Evolutionary conservation across 1,140 invertebrate species (phyloP), one percentile per base, ranked within the genome.

Genomic region (Himalopsyche phryganea): DNA sequence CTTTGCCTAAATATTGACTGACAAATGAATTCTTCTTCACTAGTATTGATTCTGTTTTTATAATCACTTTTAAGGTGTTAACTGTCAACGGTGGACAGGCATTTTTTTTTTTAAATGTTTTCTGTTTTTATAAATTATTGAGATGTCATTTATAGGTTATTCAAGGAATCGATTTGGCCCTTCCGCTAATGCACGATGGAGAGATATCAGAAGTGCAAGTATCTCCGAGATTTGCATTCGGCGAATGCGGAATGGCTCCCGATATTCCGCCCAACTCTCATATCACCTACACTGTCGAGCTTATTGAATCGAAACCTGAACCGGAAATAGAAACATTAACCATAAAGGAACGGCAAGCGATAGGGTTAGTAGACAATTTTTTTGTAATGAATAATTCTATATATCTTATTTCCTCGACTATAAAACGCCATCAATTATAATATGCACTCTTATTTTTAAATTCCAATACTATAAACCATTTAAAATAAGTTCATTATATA

Each of bases 131-230:
- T n/a, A n/a, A n/a, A n/a, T n/a, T n/a, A n/a, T n/a, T n/a, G n/a
- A n/a, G n/a, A n/a, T n/a, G n/a, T n/a, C n/a, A n/a, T n/a, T n/a
- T n/a, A 49, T 44, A 79, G 77, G 75, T 83, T 0, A 75, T 85
- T 45, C 78, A 87, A 81, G 91, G 90, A 38, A 67, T 91, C 60
- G 91, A 94, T 69, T 79, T 93, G 67, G 81, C 83, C 15, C 67
- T 92, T 40, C 81, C 86, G 1, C 71, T 93, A 52, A 92, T 93
- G 90, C 81, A 89, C 67, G 70, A 82, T 51, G 83, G 81, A 5
- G 91, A 94, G 77, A 70, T 80, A 46, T 81, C 84, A 35, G 71
- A 83, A 66, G 66, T 92, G 23, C 72, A 80, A 65, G 74, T 90
- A 45, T 75, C 81, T 65, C 69, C 89, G 7, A 75, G 89, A 64